phyloP scores from a whole-genome alignment of 2,888 invertebrate species.

The Flexamia atlantica region DNA sequence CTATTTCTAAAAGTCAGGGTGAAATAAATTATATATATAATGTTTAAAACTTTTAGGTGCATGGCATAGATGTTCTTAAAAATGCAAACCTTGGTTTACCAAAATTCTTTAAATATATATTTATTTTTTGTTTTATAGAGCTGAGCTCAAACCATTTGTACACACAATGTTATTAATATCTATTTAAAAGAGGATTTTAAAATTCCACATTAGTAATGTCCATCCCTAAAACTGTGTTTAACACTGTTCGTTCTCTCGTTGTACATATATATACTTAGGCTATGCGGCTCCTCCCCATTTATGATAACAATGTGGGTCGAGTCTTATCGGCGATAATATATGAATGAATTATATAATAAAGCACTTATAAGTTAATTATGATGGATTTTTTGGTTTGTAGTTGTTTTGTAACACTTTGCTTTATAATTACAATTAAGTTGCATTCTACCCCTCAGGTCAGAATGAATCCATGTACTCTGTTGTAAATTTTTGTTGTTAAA shows the following conservation, averaged over 20 bases:
- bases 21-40: too few relatives aligned
- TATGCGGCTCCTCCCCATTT: slow-evolving; percentile 52
- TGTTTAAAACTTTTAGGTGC: too few relatives aligned
- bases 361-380: slow-evolving; percentile 46
- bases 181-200: not conserved
- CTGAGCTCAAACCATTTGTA: too few relatives aligned
- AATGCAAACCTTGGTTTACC: too few relatives aligned
- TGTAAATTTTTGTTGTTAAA: slow-evolving; percentile 38
- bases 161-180: too few relatives aligned
- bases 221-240: slow-evolving; percentile 50
- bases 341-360: slow-evolving; percentile 51
- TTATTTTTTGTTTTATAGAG: too few relatives aligned
- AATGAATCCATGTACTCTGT: slow-evolving; percentile 24
- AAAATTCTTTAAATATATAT: too few relatives aligned
- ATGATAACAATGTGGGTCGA: slow-evolving; percentile 49
- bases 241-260: slow-evolving; percentile 51
- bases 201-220: slow-evolving; percentile 8
- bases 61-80: too few relatives aligned
- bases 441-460: slow-evolving; percentile 52
- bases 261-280: slow-evolving; percentile 56
- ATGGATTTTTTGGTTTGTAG: slow-evolving; percentile 53
- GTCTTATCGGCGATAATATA: slow-evolving; percentile 50
- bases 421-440: slow-evolving; percentile 41
- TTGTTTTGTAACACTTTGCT: slow-evolving; percentile 52
- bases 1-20: too few relatives aligned